Base-by-base conservation (phyloP, 2,113 vertebrate genomes). In the Pedetes capensis region DNA sequence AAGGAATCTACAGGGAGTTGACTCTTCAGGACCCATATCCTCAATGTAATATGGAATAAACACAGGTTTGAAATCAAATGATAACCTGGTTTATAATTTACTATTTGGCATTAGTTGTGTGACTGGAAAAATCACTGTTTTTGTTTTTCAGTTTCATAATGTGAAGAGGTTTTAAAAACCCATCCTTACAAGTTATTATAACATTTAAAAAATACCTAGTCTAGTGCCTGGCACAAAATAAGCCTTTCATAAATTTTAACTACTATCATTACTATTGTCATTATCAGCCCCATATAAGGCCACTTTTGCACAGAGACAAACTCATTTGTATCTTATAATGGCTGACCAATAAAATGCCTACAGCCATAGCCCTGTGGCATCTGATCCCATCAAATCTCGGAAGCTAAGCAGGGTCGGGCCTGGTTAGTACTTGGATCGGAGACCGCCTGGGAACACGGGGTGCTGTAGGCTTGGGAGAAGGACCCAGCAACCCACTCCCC, bases 181-280 rank as follows among this genome's bases (percentile, higher is more conserved):
- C 18, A 76, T 29, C 34, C 68, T 86, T 78, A 20, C 17, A 76
- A 80, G 89, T 22, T 12, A 10, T 39, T 72, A 6, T 66, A 81
- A 85, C 22, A 25, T 87, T 89, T 78, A 17, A 79, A 88, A 79
- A 88, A 59, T 5, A 89, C 32, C 14, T 75, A 91, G 80, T 79
- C 16, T 61, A 68, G 29, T 93, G 42, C 9, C 78, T 79, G 55
- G 68, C 57, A 95, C 3, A 95, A 68, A 91, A 49, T 69, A 87
- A 96, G 7, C 27, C 17, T n/a, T n/a, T n/a, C n/a, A 53, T 37
- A 91, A 82, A 68, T 76, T 63, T 89, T 91, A 57, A 91, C 51
- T 76, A 49, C 34, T 18, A 22, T 91, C 37, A 57, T 93, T 72
- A 87, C 27, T 71, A 57, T 49, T 69, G 42, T 47, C 64, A 39